phyloP scores from a whole-genome alignment of 2,797 vertebrate species.

The Lindbergichthys nudifrons region DNA sequence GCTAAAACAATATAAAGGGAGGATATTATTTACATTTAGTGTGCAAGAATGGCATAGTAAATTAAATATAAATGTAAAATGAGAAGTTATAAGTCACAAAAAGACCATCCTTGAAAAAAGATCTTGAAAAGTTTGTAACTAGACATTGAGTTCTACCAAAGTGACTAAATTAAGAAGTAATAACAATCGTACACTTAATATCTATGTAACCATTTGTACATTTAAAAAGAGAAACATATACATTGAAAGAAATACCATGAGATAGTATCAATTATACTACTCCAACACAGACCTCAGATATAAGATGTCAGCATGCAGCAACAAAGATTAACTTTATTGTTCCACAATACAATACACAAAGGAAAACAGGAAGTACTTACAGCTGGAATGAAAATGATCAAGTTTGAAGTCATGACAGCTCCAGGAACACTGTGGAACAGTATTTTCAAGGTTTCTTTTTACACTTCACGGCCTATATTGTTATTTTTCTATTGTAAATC shows the following conservation, averaged over 20 bases:
- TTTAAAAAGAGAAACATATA: too few species aligned
- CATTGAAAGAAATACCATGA: too few species aligned
- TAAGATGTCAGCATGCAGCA: background rate
- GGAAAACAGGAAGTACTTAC: background rate
- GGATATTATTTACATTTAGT: too few species aligned
- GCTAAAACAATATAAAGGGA: too few species aligned
- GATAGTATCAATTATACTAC: background rate
- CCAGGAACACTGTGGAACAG: background rate
- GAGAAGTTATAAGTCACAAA: background rate
- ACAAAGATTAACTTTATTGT: slow-evolving; percentile 1
- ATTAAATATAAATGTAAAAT: too few species aligned
- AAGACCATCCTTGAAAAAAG: background rate
- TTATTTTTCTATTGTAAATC: background rate
- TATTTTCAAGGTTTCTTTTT: background rate
- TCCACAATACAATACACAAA: background rate
- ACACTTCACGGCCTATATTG: background rate
- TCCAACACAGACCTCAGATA: background rate
- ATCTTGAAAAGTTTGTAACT: background rate
- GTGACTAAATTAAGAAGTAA: background rate
- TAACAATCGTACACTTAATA: background rate
- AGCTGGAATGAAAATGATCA: background rate
- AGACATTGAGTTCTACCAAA: background rate
- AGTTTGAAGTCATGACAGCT: background rate
- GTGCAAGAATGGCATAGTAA: too few species aligned
- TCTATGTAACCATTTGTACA: too few species aligned